These are phyloP conservation scores for Bergia sp. DNA, from an alignment of 92 coral and sea anemone genomes.

Conservation along the genomic window DNA sequence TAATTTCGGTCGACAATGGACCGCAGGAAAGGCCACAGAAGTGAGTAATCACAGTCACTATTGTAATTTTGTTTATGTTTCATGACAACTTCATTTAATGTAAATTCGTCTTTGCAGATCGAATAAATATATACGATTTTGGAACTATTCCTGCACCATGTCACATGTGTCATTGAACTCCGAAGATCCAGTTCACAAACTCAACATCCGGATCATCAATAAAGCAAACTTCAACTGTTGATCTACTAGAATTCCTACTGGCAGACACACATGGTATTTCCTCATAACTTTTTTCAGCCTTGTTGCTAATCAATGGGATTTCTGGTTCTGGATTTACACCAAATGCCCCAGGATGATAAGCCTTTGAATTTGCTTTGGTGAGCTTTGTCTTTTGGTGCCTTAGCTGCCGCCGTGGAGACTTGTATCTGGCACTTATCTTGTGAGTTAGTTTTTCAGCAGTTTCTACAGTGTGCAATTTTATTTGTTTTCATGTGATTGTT, in stretches of 20 bases:
- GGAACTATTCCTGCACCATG: too few species aligned
- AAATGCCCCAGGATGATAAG: slow-evolving; percentile 53
- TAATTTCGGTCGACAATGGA: too few species aligned
- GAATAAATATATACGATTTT: too few species aligned
- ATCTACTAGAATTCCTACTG: background rate
- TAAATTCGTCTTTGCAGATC: too few species aligned
- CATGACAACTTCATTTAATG: too few species aligned
- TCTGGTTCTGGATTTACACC: slow-evolving; percentile 57
- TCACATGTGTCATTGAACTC: too few species aligned
- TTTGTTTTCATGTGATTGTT: too few species aligned
- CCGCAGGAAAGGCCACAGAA: too few species aligned
- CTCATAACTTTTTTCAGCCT: background rate
- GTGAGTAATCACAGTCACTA: too few species aligned
- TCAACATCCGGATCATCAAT: background rate
- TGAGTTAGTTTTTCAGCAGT: slow-evolving; percentile 39
- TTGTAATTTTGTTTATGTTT: too few species aligned
- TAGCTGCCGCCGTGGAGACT: slow-evolving; percentile 41
- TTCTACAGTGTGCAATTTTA: background rate
- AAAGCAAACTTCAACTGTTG: background rate
- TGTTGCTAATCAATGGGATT: background rate
- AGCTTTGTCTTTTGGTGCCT: slow-evolving; percentile 21
- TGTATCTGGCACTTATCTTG: slow-evolving; percentile 53
- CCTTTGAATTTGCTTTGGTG: slow-evolving; percentile 39
- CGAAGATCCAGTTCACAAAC: background rate
- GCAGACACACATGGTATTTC: slow-evolving; percentile 3